Evolutionary conservation across 2,113 vertebrate species (phyloP).

Genomic region (Calidris pugnax): DNA sequence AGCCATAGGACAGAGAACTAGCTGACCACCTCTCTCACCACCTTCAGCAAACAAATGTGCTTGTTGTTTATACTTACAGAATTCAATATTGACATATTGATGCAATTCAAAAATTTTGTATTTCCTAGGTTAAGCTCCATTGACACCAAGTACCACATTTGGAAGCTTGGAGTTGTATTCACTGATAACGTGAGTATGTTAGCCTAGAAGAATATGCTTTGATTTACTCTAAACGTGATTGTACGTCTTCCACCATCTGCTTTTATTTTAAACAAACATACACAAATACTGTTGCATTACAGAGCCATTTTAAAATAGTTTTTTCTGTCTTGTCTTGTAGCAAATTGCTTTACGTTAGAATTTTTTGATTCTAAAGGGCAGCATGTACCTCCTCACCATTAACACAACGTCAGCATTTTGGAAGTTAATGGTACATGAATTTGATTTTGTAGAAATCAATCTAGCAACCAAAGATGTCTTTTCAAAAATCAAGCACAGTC

Average conservation of each 20-base stretch:
- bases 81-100: not conserved
- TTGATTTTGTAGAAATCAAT: not conserved
- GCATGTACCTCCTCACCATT: not conserved
- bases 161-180: slow-evolving; percentile 97
- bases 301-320: not conserved
- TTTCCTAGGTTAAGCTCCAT: slow-evolving; percentile 90
- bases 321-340: not conserved
- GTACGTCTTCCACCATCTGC: not conserved
- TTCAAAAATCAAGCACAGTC: not conserved
- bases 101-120: slow-evolving; percentile 25
- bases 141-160: slow-evolving; percentile 95
- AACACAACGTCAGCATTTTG: not conserved
- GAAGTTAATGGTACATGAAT: not conserved
- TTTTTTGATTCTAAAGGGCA: not conserved
- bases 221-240: not conserved
- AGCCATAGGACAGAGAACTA: not conserved
- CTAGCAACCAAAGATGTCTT: not conserved
- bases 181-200: slow-evolving; percentile 92
- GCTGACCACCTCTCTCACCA: not conserved
- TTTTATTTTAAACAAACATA: slow-evolving; percentile 16
- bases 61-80: not conserved
- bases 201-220: not conserved
- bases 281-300: not conserved
- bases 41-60: not conserved
- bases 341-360: not conserved